Percentiles rank a stretch among this genome's conserved stretches.
Evolutionary conservation across 1,140 invertebrate species (phyloP).

Genomic region (Hypothenemus hampei): DNA sequence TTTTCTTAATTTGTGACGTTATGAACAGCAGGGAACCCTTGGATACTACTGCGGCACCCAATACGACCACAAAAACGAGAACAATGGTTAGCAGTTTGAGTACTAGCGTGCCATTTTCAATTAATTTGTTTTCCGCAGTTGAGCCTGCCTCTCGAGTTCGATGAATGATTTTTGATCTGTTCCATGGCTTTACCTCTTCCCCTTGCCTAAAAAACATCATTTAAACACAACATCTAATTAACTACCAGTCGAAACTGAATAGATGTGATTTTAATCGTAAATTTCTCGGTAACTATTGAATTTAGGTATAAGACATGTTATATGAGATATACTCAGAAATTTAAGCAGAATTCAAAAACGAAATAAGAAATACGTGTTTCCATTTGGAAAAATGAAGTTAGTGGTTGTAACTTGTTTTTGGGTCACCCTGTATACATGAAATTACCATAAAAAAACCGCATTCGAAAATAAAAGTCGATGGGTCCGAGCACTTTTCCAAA

Average conservation of each 20-base stretch:
- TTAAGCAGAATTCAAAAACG: no score
- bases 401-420: no score
- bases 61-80: slow-evolving; percentile 65
- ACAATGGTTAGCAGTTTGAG: slow-evolving; percentile 15
- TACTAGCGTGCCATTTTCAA: slow-evolving; percentile 17
- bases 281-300: no score
- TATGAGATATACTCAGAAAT: no score
- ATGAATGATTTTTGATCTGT: slow-evolving; percentile 10
- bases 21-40: slow-evolving; percentile 85
- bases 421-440: no score
- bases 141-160: slow-evolving; percentile 11
- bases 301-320: no score
- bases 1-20: slow-evolving; percentile 78
- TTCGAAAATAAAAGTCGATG: no score
- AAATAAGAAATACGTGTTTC: no score
- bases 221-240: not conserved
- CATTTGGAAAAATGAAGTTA: no score
- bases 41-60: slow-evolving; percentile 72
- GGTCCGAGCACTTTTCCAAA: no score
- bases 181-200: slow-evolving; percentile 15
- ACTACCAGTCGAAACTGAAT: not conserved
- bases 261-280: not conserved
- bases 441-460: no score
- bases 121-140: slow-evolving; percentile 12
- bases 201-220: not conserved